Base-by-base conservation (phyloP, 2,113 vertebrate genomes). In the Phylloscopus trochiloides region DNA sequence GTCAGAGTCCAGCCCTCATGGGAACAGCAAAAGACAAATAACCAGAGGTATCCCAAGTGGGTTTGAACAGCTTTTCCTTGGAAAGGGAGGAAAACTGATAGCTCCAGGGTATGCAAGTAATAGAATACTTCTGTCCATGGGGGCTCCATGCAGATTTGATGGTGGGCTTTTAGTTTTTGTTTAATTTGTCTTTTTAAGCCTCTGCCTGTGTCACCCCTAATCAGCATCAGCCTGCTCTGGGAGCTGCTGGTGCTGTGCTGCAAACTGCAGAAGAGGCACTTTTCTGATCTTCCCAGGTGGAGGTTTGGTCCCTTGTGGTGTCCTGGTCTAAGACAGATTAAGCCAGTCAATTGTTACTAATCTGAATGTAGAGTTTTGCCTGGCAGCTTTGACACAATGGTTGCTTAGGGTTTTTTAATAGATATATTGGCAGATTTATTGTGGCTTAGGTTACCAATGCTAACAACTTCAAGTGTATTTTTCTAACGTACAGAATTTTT, bases 401-500 rank as follows among this genome's bases (percentile, higher is more conserved):
- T 24, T 17, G 2, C 4, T 47, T 50, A 14, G 25, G 6, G 10
- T 7, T 3, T 62, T 48, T 45, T 21, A 36, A 40, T 62, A 34
- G 9, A 1, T 67, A 6, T 43, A 10, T 40, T 65, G 29, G 6
- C 32, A 75, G 5, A 58, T 29, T 70, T 88, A 12, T 65, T 86
- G 52, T 75, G 31, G 6, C 47, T 40, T 58, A 24, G 25, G 40
- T 32, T 61, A 15, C 31, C 50, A 75, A 9, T 52, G 14, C 19
- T 82, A 17, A 80, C 90, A 94, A 38, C 50, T 67, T 55, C 29
- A 85, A 29, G 78, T 90, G 36, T 59, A 10, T 65, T 95, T 96
- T 94, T 95, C 51, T 96, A 92, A 97, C 17, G 1, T 58, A 19
- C 7, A 28, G n/a, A 62, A 20, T 88, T 54, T 76, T 96, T 73